Conservation (phyloP, 2,113 vertebrate species). For the Glaucomys volans region DNA sequence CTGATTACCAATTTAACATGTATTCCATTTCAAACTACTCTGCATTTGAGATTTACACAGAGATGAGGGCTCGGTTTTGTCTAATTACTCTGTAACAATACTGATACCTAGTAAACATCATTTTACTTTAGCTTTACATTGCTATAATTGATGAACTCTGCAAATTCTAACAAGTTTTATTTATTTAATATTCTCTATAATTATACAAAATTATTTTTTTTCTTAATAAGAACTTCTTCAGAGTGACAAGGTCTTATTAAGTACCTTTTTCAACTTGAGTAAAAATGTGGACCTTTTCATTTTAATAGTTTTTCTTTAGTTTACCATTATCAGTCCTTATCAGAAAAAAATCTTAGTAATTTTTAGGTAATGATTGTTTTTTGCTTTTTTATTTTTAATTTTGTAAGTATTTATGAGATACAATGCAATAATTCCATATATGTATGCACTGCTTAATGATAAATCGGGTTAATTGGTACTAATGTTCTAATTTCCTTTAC, state of each 20-base stretch:
- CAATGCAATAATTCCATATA: not conserved
- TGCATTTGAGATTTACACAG: constrained; percentile 46
- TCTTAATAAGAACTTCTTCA: not conserved
- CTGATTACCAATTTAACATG: not conserved
- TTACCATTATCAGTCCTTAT: not conserved
- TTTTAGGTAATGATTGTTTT: not conserved
- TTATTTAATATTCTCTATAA: not conserved
- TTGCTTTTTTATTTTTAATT: not conserved
- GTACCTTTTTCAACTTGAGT: not conserved
- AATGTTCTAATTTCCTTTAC: not conserved
- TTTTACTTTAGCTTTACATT: not conserved
- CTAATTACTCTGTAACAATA: not conserved
- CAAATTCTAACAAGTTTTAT: constrained; percentile 40
- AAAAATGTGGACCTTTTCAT: not conserved
- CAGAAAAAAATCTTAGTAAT: not conserved
- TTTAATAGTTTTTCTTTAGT: not conserved
- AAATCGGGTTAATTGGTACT: not conserved
- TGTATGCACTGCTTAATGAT: not conserved
- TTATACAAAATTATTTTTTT: not conserved
- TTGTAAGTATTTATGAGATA: not conserved
- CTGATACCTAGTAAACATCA: not conserved
- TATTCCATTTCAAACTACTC: not conserved
- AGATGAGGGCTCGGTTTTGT: not conserved
- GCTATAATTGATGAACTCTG: not conserved
- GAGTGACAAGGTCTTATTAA: not conserved